Evolutionary conservation across 2,797 vertebrate genomes (phyloP), one percentile per base, ranked within the genome.

Genomic region (Paramormyrops hopkinsi): DNA sequence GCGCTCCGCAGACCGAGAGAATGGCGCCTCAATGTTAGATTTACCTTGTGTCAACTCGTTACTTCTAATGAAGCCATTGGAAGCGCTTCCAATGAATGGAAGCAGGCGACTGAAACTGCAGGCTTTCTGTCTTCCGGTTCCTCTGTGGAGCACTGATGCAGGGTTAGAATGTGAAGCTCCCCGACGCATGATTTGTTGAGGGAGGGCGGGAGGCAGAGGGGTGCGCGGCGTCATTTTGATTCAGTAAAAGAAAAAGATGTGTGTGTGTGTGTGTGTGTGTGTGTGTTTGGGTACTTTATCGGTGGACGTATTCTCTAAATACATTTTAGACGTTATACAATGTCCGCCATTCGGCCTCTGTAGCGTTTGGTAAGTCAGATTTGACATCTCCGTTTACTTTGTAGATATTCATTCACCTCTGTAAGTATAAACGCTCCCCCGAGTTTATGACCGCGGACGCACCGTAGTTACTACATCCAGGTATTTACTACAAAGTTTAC

Each of bases 21-120:
- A 97, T 97, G 96, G 97, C 97, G 96, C 96, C 96, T 96, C 96
- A 94, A 95, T 96, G 96, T 96, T 96, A 97, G 95, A 97, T 97
- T 97, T 98, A 98, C 97, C 98, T 99, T 97, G 97, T 97, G 96
- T 98, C 98, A 98, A 98, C 97, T 98, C 95, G 97, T 98, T 97
- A 97, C 96, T 98, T 97, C 97, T 98, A 99, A 99, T 98, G 97
- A 98, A 98, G 95, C 96, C 96, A 94, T 93, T 94, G 95, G 95
- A 94, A 95, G 92, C 95, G 93, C 93, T 93, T 92, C 92, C 92
- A 87, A 91, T 96, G 95, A 97, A 97, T 97, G 96, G 96, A 96
- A 93, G 94, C 94, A 94, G 93, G 95, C 95, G 94, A 93, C 95
- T 92, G 91, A 93, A 94, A 95, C 94, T 94, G 92, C 93, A 92